Base-by-base conservation (phyloP, 2,797 vertebrate genomes). In the Sebastes vulpes region DNA sequence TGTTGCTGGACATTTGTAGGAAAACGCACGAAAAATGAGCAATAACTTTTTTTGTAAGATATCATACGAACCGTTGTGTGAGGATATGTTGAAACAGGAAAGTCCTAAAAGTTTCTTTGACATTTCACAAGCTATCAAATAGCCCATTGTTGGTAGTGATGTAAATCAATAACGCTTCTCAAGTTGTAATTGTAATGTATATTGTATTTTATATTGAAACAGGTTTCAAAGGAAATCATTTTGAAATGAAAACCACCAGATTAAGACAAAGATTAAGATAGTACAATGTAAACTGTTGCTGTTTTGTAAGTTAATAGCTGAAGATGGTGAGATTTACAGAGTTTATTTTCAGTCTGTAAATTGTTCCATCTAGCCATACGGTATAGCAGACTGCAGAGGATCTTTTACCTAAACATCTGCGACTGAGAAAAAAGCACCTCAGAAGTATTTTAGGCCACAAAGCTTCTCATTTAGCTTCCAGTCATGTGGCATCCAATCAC, bases 341-440 rank as follows among this genome's bases (percentile, higher is more conserved):
- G 25, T 69, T 63, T 70, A 32, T 57, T 25, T 59, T 38, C 32
- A 16, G 26, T 54, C 59, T 54, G 6, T 63, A 60, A 67, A 71
- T 61, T 63, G 23, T 64, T 74, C 28, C 38, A 26, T 63, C 16
- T 3, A 10, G 0, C 53, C 23, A 21, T 48, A 18, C 28, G 8
- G 1, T 59, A 8, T 48, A 2, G 52, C 42, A 65, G 48, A 50
- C 58, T 20, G 29, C 9, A 31, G 12, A 56, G 20, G 50, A 63
- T 23, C 12, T 53, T 53, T 56, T 26, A 72, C 63, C 5, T 21
- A 0, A 70, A 29, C 10, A 66, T 75, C 56, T 79, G 65, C 6
- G 2, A 9, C 26, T 76, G 72, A 71, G 46, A 65, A 53, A 61
- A 80, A 81, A 66, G 53, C 73, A 61, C 9, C 63, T 65, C 16